Evolutionary conservation across 1,140 invertebrate genomes (phyloP), one percentile per base, ranked within the genome.

Genomic region (Berghia stephanieae): DNA sequence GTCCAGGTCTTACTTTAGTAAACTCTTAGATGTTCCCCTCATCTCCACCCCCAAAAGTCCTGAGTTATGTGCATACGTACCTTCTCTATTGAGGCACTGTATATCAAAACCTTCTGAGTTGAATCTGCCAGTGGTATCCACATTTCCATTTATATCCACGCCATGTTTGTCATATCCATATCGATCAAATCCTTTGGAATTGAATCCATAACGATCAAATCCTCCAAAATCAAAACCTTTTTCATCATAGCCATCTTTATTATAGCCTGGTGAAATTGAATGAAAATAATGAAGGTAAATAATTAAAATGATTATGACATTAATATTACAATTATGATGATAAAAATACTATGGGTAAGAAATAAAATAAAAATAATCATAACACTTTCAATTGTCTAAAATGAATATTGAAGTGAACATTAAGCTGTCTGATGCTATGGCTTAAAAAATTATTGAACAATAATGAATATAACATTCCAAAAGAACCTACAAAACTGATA

Each of bases 241-340:
- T 27, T 75, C 72, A 72, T 85, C 80, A 79, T 78, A 83, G 55
- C 84, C 84, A 80, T 85, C 83, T 43, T 80, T 77, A 77, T 84
- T 83, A 70, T 75, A 83, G 24, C 84, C 85, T 86, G 71, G 18
- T 67, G 31, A 10, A 75, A 71, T n/a, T n/a, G n/a, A n/a, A n/a
- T n/a, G n/a, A n/a, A n/a, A n/a, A n/a, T n/a, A n/a, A n/a, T n/a
- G n/a, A n/a, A n/a, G n/a, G n/a, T n/a, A n/a, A n/a, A n/a, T n/a
- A n/a, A n/a, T n/a, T n/a, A n/a, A n/a, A n/a, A n/a, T n/a, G n/a
- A n/a, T n/a, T n/a, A n/a, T n/a, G n/a, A n/a, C n/a, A n/a, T n/a
- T n/a, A n/a, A n/a, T n/a, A n/a, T n/a, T n/a, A n/a, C n/a, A n/a
- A n/a, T n/a, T n/a, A n/a, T n/a, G n/a, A n/a, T n/a, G n/a, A n/a